Conservation (phyloP, 2,113 vertebrate species). For the Nicator chloris region DNA sequence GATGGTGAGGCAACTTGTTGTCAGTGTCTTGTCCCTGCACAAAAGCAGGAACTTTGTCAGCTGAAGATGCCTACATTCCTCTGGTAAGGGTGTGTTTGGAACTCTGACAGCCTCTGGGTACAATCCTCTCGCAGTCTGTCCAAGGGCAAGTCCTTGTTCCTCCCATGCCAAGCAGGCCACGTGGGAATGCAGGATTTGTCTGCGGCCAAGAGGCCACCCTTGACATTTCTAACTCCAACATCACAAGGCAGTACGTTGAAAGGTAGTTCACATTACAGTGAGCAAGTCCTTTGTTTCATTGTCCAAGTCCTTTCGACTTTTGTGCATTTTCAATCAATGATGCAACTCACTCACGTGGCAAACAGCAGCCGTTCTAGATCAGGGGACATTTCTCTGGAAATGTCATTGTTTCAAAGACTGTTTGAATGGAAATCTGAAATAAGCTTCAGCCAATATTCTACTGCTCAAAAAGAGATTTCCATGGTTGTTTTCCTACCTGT, state of each 20-base stretch:
- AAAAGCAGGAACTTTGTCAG: not conserved
- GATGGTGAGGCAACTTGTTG: accelerated
- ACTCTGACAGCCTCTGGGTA: not conserved
- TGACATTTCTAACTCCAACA: not conserved
- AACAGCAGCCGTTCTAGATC: not conserved
- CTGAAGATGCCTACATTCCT: not conserved
- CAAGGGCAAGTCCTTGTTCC: not conserved
- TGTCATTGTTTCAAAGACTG: not conserved
- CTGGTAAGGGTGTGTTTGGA: not conserved
- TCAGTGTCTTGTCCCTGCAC: not conserved
- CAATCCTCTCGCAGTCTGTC: not conserved
- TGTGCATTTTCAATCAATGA: not conserved
- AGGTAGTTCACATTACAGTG: not conserved
- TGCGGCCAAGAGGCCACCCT: not conserved
- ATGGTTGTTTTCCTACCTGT: not conserved
- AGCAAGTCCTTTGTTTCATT: not conserved
- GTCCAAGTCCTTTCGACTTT: not conserved
- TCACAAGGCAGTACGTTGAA: not conserved
- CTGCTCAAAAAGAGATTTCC: not conserved
- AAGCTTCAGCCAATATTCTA: not conserved
- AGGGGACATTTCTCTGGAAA: not conserved
- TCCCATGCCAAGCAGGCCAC: not conserved
- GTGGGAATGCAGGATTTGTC: too few relatives aligned
- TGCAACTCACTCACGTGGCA: not conserved
- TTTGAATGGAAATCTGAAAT: not conserved